Base-by-base conservation (phyloP, 92 coral and sea anemone genomes). In the Phenganax marumi region DNA sequence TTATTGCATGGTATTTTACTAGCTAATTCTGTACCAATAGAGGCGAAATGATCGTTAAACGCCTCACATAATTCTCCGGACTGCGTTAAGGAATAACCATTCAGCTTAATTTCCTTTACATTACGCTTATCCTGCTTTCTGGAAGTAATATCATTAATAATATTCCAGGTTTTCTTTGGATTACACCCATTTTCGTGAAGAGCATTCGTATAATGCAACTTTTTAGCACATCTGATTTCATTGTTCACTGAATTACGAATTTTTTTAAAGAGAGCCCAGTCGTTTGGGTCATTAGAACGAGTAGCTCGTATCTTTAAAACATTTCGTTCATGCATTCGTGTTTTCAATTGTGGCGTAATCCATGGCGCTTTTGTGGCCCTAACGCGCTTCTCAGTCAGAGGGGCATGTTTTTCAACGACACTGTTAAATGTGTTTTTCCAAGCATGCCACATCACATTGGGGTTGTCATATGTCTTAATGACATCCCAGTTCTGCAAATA, bases 401-500 rank as follows among this genome's bases (percentile, higher is more conserved):
- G 86, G 49, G 85, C 85, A 78, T 85, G 88, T 54, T 52, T 85
- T 22, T 85, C 85, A 79, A 80, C 88, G 61, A 68, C 61, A 68
- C 56, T 75, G 8, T 64, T 66, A 73, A 83, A 87, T 33, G 47
- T 68, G 64, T 50, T 87, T 82, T 81, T 86, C 86, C 83, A 86
- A 58, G 65, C 89, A 56, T 47, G 68, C 86, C 83, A 86, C 90
- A 83, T 87, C 18, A 52, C 75, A 62, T 87, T 83, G 16, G 87
- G 90, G 57, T 76, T 56, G 25, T 70, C 77, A 76, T 43, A 83
- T 14, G 23, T 19, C 60, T 68, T 81, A 64, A 83, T 43, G 57
- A 53, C 68, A 53, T 80, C 85, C 89, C 88, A 87, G 55, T 77
- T 76, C 84, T 88, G 88, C 23, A 51, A 61, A 52, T 58, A 26